Conservation (phyloP, 2,113 vertebrate genomes). For the Aptenodytes patagonicus region DNA sequence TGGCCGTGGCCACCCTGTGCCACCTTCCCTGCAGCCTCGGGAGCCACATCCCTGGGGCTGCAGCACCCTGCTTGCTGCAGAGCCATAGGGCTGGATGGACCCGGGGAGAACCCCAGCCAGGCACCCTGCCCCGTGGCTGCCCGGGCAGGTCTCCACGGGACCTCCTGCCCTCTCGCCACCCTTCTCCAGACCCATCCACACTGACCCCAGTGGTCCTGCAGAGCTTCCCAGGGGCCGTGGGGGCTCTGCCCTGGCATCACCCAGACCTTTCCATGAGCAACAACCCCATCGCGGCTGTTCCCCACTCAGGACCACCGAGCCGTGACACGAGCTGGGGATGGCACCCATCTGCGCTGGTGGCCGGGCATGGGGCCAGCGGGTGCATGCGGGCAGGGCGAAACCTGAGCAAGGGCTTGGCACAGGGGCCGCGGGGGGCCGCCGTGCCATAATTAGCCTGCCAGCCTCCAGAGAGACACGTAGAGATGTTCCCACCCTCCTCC, state of each 20-base stretch:
- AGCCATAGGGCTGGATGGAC: not conserved
- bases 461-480: not conserved
- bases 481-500: not conserved
- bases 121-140: not conserved
- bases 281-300: not conserved
- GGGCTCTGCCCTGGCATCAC: not conserved
- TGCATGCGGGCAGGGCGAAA: not conserved
- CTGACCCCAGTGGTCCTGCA: fast-evolving
- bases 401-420: fast-evolving
- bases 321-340: not conserved
- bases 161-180: not conserved
- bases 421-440: not conserved
- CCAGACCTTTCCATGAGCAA: fast-evolving
- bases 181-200: not conserved
- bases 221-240: not conserved
- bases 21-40: not conserved
- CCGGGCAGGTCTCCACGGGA: not conserved
- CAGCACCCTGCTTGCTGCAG: not conserved
- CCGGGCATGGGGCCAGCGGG: not conserved
- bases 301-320: not conserved
- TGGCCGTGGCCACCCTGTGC: not conserved
- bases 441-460: not conserved
- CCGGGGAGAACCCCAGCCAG: fast-evolving
- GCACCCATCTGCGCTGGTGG: fast-evolving
- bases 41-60: not conserved